phyloP scores from a whole-genome alignment of 2,797 vertebrate genomes.

The Phylloscopus collybita region DNA sequence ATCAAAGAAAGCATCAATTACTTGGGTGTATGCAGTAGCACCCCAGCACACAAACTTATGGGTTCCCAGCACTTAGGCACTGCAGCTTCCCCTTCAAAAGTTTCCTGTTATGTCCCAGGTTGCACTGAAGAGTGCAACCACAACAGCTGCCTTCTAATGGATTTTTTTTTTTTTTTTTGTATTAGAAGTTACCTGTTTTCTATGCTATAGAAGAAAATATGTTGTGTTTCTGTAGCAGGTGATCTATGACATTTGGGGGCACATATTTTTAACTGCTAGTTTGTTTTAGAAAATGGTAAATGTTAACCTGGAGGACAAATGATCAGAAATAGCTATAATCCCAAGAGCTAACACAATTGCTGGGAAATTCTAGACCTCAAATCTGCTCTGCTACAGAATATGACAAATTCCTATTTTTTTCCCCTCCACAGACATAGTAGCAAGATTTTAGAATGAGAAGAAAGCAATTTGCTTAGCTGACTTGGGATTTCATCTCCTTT shows the following conservation, averaged over 20 bases:
- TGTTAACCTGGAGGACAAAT: background rate
- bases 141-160: background rate
- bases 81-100: background rate
- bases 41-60: background rate
- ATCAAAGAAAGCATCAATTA: background rate
- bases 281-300: background rate
- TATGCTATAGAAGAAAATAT: background rate
- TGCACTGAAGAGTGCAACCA: background rate
- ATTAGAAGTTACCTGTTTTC: background rate
- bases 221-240: background rate
- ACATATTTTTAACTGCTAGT: background rate
- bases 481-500: slow-evolving; percentile 43
- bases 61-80: background rate
- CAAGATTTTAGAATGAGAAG: slow-evolving; percentile 37
- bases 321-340: slow-evolving; percentile 13
- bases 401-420: background rate
- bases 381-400: slow-evolving; percentile 16
- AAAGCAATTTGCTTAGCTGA: slow-evolving; percentile 36
- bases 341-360: slow-evolving; percentile 16
- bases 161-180: too few relatives aligned
- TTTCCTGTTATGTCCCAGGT: background rate
- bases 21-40: background rate
- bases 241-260: background rate
- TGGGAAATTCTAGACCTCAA: slow-evolving; percentile 36
- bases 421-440: background rate